Evolutionary conservation across 2,113 vertebrate genomes (phyloP).

Genomic region (Silurus glanis): DNA sequence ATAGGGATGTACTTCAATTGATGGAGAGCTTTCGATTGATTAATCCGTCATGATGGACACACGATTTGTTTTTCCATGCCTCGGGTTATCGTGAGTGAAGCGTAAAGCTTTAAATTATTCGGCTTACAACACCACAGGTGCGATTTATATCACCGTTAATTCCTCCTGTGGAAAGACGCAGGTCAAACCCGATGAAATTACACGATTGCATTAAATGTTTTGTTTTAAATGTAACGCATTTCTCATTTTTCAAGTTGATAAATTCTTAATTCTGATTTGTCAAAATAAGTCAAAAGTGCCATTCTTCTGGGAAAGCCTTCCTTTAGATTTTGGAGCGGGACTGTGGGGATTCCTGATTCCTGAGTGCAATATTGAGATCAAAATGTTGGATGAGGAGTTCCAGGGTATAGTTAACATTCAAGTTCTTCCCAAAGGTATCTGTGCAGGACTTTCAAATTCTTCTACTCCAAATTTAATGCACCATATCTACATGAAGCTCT

Average conservation of each 20-base stretch:
- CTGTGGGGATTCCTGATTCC: too few species aligned
- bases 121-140: not conserved
- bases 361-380: not conserved
- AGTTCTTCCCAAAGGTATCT: not conserved
- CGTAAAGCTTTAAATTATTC: not conserved
- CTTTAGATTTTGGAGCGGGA: too few species aligned
- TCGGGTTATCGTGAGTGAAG: not conserved
- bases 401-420: not conserved
- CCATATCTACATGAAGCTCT: too few species aligned
- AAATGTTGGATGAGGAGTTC: not conserved
- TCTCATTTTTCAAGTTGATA: not conserved
- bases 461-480: not conserved
- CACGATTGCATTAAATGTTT: too few species aligned
- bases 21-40: not conserved
- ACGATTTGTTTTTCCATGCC: not conserved
- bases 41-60: conserved; percentile 1
- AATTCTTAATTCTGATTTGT: not conserved
- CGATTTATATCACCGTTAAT: not conserved
- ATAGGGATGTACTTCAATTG: not conserved
- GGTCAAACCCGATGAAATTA: not conserved
- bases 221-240: not conserved
- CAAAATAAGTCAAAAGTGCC: not conserved
- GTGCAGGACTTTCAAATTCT: not conserved
- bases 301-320: too few species aligned
- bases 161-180: not conserved